Conservation (phyloP, 2,888 invertebrate genomes). For the Cantharis rufa region DNA sequence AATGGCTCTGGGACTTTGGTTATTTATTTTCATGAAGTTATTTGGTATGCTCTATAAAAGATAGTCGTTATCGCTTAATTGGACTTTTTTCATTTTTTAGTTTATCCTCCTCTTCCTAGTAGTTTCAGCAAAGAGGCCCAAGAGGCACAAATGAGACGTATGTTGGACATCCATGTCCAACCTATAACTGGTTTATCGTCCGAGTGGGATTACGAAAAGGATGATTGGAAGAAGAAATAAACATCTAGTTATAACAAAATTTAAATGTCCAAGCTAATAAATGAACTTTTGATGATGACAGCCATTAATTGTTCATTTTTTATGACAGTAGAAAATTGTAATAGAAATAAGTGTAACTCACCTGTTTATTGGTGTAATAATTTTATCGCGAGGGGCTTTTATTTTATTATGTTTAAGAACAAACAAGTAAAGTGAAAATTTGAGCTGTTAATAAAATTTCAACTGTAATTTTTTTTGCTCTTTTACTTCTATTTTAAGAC, state of each 20-base stretch:
- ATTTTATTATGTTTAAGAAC: neutral
- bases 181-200: constrained; percentile 66
- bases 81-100: constrained; percentile 34
- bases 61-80: neutral
- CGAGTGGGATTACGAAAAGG: constrained; percentile 73
- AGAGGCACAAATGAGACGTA: constrained; percentile 63
- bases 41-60: constrained; percentile 60
- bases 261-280: neutral
- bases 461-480: neutral
- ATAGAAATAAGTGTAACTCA: neutral
- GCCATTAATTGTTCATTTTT: constrained; percentile 5
- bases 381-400: neutral
- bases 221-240: constrained; percentile 63
- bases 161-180: constrained; percentile 63
- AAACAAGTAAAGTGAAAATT: neutral
- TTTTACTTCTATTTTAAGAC: neutral
- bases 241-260: neutral
- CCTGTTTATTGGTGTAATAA: neutral
- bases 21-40: constrained; percentile 62
- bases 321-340: neutral
- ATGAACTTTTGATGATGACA: constrained; percentile 4
- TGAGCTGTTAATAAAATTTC: neutral
- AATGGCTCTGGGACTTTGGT: constrained; percentile 64
- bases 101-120: constrained; percentile 55
- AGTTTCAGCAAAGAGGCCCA: constrained; percentile 64